These are phyloP conservation scores for Aegotheles bennettii DNA, from an alignment of 2,113 vertebrate species.

Conservation along the genomic window DNA sequence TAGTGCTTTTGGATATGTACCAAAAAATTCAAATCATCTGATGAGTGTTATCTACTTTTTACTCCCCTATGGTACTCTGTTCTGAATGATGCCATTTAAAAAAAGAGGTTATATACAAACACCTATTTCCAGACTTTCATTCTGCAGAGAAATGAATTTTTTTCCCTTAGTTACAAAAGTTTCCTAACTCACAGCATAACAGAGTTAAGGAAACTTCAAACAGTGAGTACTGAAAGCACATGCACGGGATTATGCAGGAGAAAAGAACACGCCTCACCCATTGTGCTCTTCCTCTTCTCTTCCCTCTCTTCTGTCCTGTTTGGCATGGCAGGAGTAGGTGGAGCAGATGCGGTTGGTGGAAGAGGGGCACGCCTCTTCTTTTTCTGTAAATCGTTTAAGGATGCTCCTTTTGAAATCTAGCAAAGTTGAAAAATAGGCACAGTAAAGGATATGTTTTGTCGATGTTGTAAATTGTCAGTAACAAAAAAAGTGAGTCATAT, in stretches of 20 bases:
- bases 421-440: background rate
- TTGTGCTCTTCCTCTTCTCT: conserved; percentile 83
- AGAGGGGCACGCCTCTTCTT: conserved; percentile 90
- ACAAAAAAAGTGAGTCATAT: background rate
- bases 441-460: background rate
- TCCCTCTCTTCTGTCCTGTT: conserved; percentile 82
- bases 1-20: background rate
- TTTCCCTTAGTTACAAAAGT: background rate
- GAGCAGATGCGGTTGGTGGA: conserved; percentile 77
- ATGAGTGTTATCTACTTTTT: background rate
- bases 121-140: conserved; percentile 55
- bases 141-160: background rate
- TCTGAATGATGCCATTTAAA: background rate
- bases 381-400: conserved; percentile 76
- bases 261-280: conserved; percentile 74
- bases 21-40: background rate
- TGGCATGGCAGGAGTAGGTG: conserved; percentile 63
- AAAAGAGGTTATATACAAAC: background rate
- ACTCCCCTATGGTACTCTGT: background rate
- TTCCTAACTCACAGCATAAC: background rate
- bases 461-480: background rate
- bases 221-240: background rate
- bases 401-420: conserved; percentile 75
- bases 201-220: background rate
- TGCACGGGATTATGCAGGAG: background rate